Base-by-base conservation (phyloP, 2,113 vertebrate species). In the Indicator maculatus region DNA sequence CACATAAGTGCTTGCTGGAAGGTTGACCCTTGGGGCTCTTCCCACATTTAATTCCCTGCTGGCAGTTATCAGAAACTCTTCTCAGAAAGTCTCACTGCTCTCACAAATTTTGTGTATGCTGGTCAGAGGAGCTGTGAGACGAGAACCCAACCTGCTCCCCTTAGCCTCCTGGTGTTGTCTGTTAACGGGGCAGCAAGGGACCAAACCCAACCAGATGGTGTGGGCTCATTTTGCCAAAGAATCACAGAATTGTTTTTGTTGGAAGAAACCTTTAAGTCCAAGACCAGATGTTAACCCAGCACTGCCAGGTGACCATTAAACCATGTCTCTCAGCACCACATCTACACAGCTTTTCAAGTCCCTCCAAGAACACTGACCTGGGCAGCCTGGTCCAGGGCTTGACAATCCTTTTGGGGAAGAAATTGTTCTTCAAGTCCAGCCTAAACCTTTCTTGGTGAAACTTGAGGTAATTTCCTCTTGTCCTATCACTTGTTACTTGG, bases 181-280 rank as follows among this genome's bases (percentile, higher is more conserved):
- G 79, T 55, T 91, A 69, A 88, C 2, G 23, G 75, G 58, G 60
- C 64, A 71, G 44, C 75, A 4, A 66, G 74, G 89, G 81, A 87
- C 56, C 52, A 2, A 83, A 11, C 50, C 18, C 70, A 28, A 0
- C 28, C 55, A 2, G 2, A 60, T 2, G 2, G 4, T 8, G 1
- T 2, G 56, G 53, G 33, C 59, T 88, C 23, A 1, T 86, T 92
- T 77, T 45, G 27, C 61, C 60, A 9, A n/a, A 0, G 0, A 18
- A 9, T 28, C 61, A 64, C 27, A 64, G 61, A 64, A 39, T 64
- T 28, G 5, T 39, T 64, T 64, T 64, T 16, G 26, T 39, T 64
- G 61, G 36, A 39, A 38, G 38, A 64, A 26, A 39, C 16, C 26
- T 64, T 28, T 39, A 28, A 64, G 16, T 12, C 27, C 36, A 38